phyloP scores from a whole-genome alignment of 2,888 invertebrate species.

The Pheosia gnoma region DNA sequence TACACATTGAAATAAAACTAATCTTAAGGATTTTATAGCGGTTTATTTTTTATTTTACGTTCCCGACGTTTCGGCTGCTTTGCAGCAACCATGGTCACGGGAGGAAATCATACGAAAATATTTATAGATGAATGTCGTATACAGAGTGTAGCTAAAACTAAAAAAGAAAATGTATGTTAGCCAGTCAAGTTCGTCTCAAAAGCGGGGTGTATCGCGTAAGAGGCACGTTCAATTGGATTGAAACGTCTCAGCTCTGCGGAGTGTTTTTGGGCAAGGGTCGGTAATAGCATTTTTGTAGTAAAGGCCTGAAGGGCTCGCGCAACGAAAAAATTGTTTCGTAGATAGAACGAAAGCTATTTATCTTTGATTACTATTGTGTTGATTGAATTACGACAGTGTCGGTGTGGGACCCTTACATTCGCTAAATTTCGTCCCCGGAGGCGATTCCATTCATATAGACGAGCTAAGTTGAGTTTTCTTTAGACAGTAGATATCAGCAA shows the following conservation, averaged over 20 bases:
- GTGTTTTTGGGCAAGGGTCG: constrained; percentile 61
- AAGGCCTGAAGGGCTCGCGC: constrained; percentile 52
- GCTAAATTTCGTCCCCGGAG: not conserved
- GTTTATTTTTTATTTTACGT: too few relatives aligned
- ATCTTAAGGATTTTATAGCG: too few relatives aligned
- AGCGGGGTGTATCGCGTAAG: constrained; percentile 53
- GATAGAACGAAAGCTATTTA: constrained; percentile 63
- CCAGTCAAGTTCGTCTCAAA: constrained; percentile 47
- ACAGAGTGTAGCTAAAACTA: constrained; percentile 30
- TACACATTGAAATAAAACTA: too few relatives aligned
- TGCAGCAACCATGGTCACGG: too few relatives aligned
- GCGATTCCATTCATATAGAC: not conserved
- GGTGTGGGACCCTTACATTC: constrained; percentile 18
- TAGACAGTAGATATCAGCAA: not conserved
- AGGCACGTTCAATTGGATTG: constrained; percentile 73
- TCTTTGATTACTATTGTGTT: constrained; percentile 67
- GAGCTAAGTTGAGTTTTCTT: not conserved
- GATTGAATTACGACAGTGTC: constrained; percentile 53
- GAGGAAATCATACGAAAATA: too few relatives aligned
- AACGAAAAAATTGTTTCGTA: constrained; percentile 70
- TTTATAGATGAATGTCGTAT: not conserved
- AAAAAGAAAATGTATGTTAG: constrained; percentile 57
- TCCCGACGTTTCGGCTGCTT: too few relatives aligned
- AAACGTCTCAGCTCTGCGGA: constrained; percentile 59
- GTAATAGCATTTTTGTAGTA: constrained; percentile 74